Percentiles rank a stretch among this genome's conserved stretches.
Evolutionary conservation across 2,797 vertebrate species (phyloP).

Genomic region (Lacerta viridis): DNA sequence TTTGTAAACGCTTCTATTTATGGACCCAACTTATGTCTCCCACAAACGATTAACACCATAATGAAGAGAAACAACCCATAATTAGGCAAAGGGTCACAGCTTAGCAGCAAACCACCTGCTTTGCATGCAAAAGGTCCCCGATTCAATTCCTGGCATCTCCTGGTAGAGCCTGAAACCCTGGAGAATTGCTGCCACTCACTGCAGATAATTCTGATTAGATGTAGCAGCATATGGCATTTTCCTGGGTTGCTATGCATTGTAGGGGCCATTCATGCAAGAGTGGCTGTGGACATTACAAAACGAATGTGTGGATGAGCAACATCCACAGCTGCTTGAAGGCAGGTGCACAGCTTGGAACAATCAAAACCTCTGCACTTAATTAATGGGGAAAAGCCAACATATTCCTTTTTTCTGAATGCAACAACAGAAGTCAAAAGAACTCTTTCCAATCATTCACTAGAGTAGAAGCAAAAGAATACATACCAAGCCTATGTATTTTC

Average conservation of each 20-base stretch:
- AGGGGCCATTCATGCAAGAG: background rate
- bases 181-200: too few relatives aligned
- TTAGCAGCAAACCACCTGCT: too few relatives aligned
- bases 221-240: too few relatives aligned
- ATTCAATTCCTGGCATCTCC: too few relatives aligned
- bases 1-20: background rate
- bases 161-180: too few relatives aligned
- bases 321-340: background rate
- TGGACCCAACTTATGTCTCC: background rate
- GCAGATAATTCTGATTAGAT: too few relatives aligned
- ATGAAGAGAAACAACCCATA: background rate
- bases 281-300: background rate
- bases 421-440: background rate
- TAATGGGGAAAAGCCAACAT: too few relatives aligned
- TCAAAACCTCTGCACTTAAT: background rate
- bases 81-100: too few relatives aligned
- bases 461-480: background rate
- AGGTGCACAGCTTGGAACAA: background rate
- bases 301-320: background rate
- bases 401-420: too few relatives aligned
- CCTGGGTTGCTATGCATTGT: background rate
- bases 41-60: background rate
- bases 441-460: background rate
- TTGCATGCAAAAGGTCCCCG: too few relatives aligned
- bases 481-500: background rate